A percentile compares a stretch with the other conserved stretches of the same genome.
Conservation (phyloP, 1,140 invertebrate genomes). For the Hesperophylax magnus region DNA sequence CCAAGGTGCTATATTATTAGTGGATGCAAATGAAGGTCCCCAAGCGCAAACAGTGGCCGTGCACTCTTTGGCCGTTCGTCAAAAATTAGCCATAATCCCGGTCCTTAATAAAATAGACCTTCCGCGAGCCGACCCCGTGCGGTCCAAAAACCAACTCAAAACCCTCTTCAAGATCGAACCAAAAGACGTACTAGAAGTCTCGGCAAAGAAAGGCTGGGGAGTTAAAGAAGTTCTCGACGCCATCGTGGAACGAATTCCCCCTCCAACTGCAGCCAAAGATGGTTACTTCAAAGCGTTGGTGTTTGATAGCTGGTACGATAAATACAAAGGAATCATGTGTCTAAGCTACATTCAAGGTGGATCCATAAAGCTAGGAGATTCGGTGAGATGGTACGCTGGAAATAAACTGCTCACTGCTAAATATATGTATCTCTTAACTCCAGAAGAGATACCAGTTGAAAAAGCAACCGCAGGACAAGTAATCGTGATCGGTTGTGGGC, state of each 20-base stretch:
- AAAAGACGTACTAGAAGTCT: slow-evolving; percentile 77
- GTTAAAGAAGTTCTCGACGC: slow-evolving; percentile 83
- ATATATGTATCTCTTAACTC: slow-evolving; percentile 85
- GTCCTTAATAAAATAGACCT: slow-evolving; percentile 98
- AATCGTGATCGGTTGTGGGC: slow-evolving; percentile 64
- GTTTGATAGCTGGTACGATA: slow-evolving; percentile 96
- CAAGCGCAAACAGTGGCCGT: slow-evolving; percentile 99
- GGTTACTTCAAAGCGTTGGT: slow-evolving; percentile 84
- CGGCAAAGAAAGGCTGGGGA: slow-evolving; percentile 91
- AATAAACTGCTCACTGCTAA: slow-evolving; percentile 83
- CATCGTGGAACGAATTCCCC: slow-evolving; percentile 84
- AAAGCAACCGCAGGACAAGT: slow-evolving; percentile 76
- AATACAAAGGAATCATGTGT: slow-evolving; percentile 87
- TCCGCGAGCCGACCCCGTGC: slow-evolving; percentile 89
- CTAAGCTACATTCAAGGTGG: slow-evolving; percentile 87
- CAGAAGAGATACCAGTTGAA: slow-evolving; percentile 79
- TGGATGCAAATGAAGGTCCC: slow-evolving; percentile 97
- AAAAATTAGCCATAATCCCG: slow-evolving; percentile 88
- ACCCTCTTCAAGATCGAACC: slow-evolving; percentile 88
- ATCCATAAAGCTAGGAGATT: slow-evolving; percentile 76
- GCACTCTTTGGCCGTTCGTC: slow-evolving; percentile 91
- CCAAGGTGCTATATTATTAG: slow-evolving; percentile 94
- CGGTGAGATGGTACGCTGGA: slow-evolving; percentile 75
- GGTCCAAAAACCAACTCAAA: slow-evolving; percentile 84
- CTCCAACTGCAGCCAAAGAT: slow-evolving; percentile 75